Evolutionary conservation across 2,797 vertebrate genomes (phyloP).

Genomic region (Coregonus sp.): DNA sequence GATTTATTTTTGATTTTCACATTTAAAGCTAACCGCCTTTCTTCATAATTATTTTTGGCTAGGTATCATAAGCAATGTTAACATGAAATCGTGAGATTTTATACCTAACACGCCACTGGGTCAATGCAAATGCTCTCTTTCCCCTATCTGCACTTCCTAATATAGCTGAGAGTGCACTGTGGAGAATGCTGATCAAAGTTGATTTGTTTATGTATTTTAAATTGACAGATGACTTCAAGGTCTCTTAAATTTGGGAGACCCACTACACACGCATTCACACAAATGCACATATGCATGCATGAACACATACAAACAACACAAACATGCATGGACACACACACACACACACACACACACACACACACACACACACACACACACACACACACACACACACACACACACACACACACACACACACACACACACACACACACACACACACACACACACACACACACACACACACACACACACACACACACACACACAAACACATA

Average conservation of each 20-base stretch:
- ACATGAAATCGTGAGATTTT: background rate
- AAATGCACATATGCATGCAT: background rate
- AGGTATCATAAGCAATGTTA: constrained; percentile 4
- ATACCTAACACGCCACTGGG: background rate
- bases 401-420: background rate
- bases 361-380: background rate
- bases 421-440: background rate
- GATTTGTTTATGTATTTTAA: constrained; percentile 26
- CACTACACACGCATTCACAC: constrained; percentile 3
- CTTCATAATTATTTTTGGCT: constrained; percentile 1
- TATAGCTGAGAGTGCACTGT: background rate
- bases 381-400: background rate
- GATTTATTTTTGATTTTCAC: background rate
- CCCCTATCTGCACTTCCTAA: background rate
- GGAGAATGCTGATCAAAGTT: background rate
- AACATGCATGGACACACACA: no score
- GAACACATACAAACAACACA: background rate
- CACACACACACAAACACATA: background rate
- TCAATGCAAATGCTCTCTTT: background rate
- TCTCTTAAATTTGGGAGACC: constrained; percentile 27
- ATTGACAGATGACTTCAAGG: constrained; percentile 24
- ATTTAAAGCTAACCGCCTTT: background rate
- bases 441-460: background rate
- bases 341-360: background rate
- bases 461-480: background rate